phyloP scores from a whole-genome alignment of 2,797 vertebrate genomes.

The Selene dorsalis region DNA sequence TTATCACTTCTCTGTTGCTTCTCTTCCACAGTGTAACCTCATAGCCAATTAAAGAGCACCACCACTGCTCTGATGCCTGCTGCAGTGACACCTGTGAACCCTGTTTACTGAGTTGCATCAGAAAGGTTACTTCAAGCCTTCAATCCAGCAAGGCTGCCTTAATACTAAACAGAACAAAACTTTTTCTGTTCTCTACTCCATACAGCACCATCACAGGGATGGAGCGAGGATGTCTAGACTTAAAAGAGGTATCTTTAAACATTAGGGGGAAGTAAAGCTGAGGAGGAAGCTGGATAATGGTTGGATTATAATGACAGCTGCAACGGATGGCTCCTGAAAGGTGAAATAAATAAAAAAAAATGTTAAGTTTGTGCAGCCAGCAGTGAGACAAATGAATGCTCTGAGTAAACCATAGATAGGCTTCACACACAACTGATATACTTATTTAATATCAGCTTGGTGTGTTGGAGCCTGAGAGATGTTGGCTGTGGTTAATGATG shows the following conservation, averaged over 20 bases:
- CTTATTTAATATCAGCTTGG: conserved; percentile 77
- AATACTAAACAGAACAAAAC: conserved; percentile 53
- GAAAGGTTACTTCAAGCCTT: conserved; percentile 56
- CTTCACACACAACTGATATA: conserved; percentile 69
- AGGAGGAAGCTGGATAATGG: conserved; percentile 67
- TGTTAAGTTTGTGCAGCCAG: conserved; percentile 49
- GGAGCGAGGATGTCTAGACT: conserved; percentile 39
- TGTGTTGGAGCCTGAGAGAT: conserved; percentile 63
- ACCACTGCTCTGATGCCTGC: conserved; percentile 50
- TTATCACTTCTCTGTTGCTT: conserved; percentile 50
- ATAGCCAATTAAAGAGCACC: conserved; percentile 77
- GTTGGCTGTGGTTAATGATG: conserved; percentile 77
- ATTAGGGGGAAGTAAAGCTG: conserved; percentile 36
- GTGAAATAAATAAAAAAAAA: conserved; percentile 50
- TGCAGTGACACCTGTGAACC: conserved; percentile 72
- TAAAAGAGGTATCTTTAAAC: conserved; percentile 61
- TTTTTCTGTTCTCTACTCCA: conserved; percentile 39
- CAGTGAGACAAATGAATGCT: conserved; percentile 67
- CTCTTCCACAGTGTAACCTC: conserved; percentile 45
- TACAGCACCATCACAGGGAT: conserved; percentile 34
- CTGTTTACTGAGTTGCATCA: conserved; percentile 69
- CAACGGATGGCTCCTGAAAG: conserved; percentile 45
- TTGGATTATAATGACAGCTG: conserved; percentile 65
- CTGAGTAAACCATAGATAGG: conserved; percentile 56
- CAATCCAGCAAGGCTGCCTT: conserved; percentile 49